Conservation (phyloP, 2,888 invertebrate species). For the Xanthostigma xanthostigma region DNA sequence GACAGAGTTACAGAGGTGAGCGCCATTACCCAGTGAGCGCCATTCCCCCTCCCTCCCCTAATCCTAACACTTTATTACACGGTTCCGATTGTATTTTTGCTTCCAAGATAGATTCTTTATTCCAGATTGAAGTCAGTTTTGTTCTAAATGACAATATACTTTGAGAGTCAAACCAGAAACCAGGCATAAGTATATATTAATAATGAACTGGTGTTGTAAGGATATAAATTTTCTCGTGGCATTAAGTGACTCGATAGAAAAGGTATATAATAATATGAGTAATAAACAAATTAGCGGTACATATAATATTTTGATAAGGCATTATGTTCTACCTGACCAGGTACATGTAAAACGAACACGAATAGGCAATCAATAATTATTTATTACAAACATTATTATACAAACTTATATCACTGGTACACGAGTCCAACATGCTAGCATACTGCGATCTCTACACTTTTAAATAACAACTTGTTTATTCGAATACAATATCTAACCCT, state of each 20-base stretch:
- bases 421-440: too few relatives aligned
- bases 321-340: conserved; percentile 17
- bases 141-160: neutral
- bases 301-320: conserved; percentile 12
- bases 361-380: conserved; percentile 9
- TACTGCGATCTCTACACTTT: too few relatives aligned
- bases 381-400: conserved; percentile 11
- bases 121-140: neutral
- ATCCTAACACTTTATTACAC: too few relatives aligned
- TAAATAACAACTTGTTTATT: too few relatives aligned
- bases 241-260: too few relatives aligned
- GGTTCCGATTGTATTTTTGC: too few relatives aligned
- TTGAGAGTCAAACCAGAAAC: neutral
- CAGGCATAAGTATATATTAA: neutral
- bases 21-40: too few relatives aligned
- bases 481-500: too few relatives aligned
- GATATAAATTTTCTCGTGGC: too few relatives aligned
- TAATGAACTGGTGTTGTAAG: neutral
- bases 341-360: conserved; percentile 15
- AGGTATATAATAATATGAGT: too few relatives aligned
- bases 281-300: conserved; percentile 26
- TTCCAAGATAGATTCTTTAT: neutral
- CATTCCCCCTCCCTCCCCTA: too few relatives aligned
- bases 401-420: conserved; percentile 8
- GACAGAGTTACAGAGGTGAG: too few relatives aligned